Percentiles rank a stretch among this genome's conserved stretches.
phyloP scores from a whole-genome alignment of 2,113 vertebrate genomes.

The Calidris pygmaea region DNA sequence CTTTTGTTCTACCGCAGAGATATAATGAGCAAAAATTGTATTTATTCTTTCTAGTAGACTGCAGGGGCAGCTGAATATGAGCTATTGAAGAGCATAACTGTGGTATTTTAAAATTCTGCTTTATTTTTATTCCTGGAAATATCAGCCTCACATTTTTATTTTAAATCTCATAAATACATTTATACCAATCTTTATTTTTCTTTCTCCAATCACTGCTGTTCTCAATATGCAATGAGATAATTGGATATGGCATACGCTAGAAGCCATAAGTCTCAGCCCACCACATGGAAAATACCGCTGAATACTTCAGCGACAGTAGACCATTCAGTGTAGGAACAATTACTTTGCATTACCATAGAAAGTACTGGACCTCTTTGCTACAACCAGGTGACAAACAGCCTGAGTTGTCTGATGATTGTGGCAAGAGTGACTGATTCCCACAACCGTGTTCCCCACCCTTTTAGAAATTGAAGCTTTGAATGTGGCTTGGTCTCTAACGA shows the following conservation, averaged over 20 bases:
- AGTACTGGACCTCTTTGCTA: not conserved
- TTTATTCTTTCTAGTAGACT: not conserved
- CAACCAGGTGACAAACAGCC: not conserved
- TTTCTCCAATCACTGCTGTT: not conserved
- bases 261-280: not conserved
- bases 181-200: not conserved
- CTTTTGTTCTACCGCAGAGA: not conserved
- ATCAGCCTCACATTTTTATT: conserved; percentile 2
- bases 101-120: not conserved
- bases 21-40: not conserved
- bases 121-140: conserved; percentile 28
- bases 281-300: not conserved
- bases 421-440: not conserved
- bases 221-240: not conserved
- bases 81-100: not conserved
- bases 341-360: not conserved
- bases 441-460: not conserved
- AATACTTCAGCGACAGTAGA: not conserved
- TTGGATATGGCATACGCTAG: not conserved
- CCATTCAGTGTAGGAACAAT: not conserved
- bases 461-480: not conserved
- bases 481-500: not conserved
- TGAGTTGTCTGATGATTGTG: fast-evolving
- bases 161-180: conserved; percentile 11
- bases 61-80: not conserved